These are phyloP conservation scores for Cephus pygmeus DNA, from an alignment of 2,888 invertebrate genomes.

Conservation along the genomic window DNA sequence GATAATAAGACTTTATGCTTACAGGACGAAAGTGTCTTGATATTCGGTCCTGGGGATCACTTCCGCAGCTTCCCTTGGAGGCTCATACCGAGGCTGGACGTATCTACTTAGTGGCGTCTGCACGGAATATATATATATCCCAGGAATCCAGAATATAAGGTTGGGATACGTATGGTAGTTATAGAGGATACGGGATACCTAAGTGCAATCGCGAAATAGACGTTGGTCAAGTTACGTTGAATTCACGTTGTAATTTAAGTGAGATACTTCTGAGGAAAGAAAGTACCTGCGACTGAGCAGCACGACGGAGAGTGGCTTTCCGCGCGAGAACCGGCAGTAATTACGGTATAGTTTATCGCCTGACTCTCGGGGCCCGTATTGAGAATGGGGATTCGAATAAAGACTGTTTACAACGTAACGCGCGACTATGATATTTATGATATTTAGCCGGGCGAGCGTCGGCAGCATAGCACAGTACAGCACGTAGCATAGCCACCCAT, in stretches of 20 bases:
- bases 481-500: constrained; percentile 50
- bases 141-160: neutral
- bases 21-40: neutral
- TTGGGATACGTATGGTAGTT: neutral
- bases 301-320: neutral
- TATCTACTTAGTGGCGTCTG: neutral
- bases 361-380: constrained; percentile 24
- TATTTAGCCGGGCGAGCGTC: neutral
- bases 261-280: neutral
- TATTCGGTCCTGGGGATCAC: neutral
- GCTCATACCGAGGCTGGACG: neutral
- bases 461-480: neutral
- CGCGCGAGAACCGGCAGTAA: neutral
- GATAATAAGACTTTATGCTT: constrained; percentile 4
- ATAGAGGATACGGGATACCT: neutral
- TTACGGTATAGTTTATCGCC: constrained; percentile 5
- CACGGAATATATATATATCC: neutral
- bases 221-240: neutral
- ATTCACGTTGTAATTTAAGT: neutral
- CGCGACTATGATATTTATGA: constrained; percentile 49
- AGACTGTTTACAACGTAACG: constrained; percentile 56
- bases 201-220: neutral
- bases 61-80: neutral
- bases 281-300: neutral
- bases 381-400: constrained; percentile 36